Base-by-base conservation (phyloP, 2,113 vertebrate species). In the Tupaia chinensis region DNA sequence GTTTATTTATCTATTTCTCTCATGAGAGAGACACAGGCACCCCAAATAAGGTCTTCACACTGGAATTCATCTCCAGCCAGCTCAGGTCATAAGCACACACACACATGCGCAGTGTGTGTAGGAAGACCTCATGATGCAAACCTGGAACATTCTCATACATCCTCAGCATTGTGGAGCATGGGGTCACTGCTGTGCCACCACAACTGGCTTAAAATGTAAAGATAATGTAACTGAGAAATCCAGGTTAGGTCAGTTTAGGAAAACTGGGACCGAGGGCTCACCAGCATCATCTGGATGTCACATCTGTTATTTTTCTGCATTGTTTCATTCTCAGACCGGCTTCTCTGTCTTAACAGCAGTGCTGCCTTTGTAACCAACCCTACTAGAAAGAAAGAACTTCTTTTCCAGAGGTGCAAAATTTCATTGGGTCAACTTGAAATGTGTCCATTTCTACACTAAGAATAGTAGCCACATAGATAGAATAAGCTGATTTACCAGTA, bases 141-240 rank as follows among this genome's bases (percentile, higher is more conserved):
- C 44, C 44, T 5, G 44, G 44, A 5, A 44, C 44, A 3, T 44
- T 44, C 44, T 44, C 44, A 44, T 44, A 44, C 44, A 44, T 44
- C 44, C 44, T 44, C 44, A 5, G 44, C 44, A 44, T 44, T 44
- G 44, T 44, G 44, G 44, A 44, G 44, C 44, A 44, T 3, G 44
- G 44, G 44, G 44, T 44, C 44, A 44, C 44, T 44, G 44, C 44
- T 44, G 44, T 44, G 44, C 44, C 44, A 44, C 44, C 44, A 44
- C 44, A 44, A 5, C 44, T 44, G 44, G 44, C 44, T 96, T 70
- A 68, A 86, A 96, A 80, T 58, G 34, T 1, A 16, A 53, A 83
- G 13, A 17, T 60, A 32, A 78, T 73, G 3, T 84, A 70, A 44
- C 87, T 78, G 20, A 73, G 70, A 91, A 78, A 58, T 69, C 22